Conservation (phyloP, 1,140 invertebrate genomes). For the Sitophilus oryzae region DNA sequence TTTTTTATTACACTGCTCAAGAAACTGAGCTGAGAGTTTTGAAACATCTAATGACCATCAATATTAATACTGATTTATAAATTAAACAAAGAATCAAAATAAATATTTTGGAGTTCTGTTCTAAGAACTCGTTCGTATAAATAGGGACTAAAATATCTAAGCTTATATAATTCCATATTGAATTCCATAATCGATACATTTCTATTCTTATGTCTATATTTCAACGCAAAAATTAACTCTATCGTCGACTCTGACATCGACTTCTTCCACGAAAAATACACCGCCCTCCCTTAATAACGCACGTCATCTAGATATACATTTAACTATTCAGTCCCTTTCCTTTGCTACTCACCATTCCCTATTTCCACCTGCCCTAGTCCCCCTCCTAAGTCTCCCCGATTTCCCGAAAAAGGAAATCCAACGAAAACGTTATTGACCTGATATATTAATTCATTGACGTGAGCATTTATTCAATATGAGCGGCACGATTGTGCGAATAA, state of each 20-base stretch:
- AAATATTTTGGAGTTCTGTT: no score
- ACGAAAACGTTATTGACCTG: conserved; percentile 22
- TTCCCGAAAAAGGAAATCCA: conserved; percentile 16
- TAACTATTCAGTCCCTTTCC: neutral
- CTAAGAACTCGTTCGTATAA: no score
- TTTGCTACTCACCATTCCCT: neutral
- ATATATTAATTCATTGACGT: conserved; percentile 26
- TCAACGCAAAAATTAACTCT: neutral
- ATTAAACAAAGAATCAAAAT: no score
- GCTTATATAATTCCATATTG: no score
- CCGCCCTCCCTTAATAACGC: neutral
- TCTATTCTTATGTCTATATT: no score
- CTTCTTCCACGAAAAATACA: neutral
- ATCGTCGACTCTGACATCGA: neutral
- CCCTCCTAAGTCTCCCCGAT: neutral
- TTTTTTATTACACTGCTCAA: no score
- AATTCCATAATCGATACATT: no score
- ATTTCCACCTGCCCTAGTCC: neutral
- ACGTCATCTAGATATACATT: neutral
- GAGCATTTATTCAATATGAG: conserved; percentile 25
- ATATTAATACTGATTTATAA: no score
- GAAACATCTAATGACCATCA: no score
- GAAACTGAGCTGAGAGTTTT: no score
- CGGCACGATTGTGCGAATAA: no score
- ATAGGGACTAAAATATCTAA: no score